Conservation (phyloP, 2,113 vertebrate genomes). For the Bungarus multicinctus region DNA sequence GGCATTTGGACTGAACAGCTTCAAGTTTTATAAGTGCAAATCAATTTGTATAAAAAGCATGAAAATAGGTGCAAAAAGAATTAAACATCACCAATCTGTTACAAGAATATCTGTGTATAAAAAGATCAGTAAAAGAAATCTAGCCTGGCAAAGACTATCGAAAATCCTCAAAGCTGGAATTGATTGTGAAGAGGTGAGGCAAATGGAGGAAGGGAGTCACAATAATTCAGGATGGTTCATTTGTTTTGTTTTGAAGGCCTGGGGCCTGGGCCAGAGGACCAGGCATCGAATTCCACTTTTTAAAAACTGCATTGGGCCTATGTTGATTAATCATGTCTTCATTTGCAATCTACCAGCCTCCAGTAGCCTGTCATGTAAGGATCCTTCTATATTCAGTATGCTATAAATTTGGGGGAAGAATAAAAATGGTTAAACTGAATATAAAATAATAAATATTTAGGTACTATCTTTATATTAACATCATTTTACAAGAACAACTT, state of each 20-base stretch:
- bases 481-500: neutral
- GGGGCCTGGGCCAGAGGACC: neutral
- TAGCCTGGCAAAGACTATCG: conserved; percentile 24
- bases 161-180: conserved; percentile 29
- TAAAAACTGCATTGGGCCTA: neutral
- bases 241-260: neutral
- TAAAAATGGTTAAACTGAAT: neutral
- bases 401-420: neutral
- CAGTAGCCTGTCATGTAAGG: neutral
- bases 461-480: neutral
- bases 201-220: neutral
- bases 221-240: neutral
- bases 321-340: neutral
- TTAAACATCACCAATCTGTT: conserved; percentile 68
- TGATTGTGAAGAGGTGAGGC: neutral
- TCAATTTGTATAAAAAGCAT: conserved; percentile 62
- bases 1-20: conserved; percentile 24
- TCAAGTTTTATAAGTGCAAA: conserved; percentile 64
- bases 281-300: neutral
- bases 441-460: neutral
- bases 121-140: conserved; percentile 56
- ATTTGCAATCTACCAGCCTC: neutral
- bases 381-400: neutral
- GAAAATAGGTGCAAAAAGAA: conserved; percentile 63
- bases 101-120: neutral